Base-by-base conservation (phyloP, 2,797 vertebrate species). In the Lepus oiostolus region DNA sequence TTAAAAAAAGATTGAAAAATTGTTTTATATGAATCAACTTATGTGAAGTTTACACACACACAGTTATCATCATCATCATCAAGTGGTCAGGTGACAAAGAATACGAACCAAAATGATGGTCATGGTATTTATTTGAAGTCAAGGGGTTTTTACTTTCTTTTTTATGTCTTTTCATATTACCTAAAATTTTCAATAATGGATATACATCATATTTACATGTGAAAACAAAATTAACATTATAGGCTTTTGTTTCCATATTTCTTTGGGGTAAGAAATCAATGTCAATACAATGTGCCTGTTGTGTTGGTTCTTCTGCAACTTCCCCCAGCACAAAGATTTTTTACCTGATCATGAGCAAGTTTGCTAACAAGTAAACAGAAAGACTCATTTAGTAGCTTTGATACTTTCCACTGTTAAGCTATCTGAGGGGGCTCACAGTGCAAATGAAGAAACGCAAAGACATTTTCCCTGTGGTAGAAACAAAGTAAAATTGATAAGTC, bases 131-230 rank as follows among this genome's bases (percentile, higher is more conserved):
- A 67, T 0, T 52, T 50, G 50, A 13, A 84, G 30, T 50, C 4
- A 67, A 90, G 30, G 28, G 19, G 32, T 10, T 76, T 71, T 76
- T n/a, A 47, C 42, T 86, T 52, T 30, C 38, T 50, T 86, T 42
- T 54, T 87, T 67, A 19, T 54, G 28, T n/a, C 88, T 81, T 67
- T 65, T 52, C 28, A n/a, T 54, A 62, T 30, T 52, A 76, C 65
- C 62, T 79, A 47, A 17, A 42, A 93, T 50, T 72, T 54, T 38
- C n/a, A 60, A 72, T 77, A 67, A 42, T 93, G 26, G 50, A 0
- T 83, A 65, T 65, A 42, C 54, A 63, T 80, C 80, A 88, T 63
- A 30, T 42, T 91, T 85, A 88, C 32, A 82, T 38, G 77, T 30
- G 26, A 67, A 68, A 35, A n/a, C n/a, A 91, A 89, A 76, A 85